Percentiles rank a stretch among this genome's conserved stretches.
Evolutionary conservation across 2,113 vertebrate species (phyloP).

Genomic region (Erythrocercus mccallii): DNA sequence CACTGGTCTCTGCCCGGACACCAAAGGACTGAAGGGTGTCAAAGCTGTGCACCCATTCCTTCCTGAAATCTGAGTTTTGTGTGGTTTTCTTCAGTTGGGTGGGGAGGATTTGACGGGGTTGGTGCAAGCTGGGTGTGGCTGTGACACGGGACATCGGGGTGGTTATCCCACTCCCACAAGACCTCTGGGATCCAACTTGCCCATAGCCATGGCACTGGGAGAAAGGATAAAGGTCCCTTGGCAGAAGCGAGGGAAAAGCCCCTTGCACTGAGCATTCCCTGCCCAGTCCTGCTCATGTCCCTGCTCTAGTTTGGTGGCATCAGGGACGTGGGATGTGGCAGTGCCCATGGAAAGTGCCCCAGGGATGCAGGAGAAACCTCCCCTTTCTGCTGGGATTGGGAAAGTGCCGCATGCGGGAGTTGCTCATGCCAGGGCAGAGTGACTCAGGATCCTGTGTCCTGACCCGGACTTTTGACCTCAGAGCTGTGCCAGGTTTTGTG

Average conservation of each 20-base stretch:
- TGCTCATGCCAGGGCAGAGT: not conserved
- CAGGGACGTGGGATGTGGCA: rapidly evolving
- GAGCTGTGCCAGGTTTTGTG: not conserved
- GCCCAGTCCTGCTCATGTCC: rapidly evolving
- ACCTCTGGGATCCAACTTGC: not conserved
- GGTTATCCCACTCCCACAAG: rapidly evolving
- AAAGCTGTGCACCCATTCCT: rapidly evolving
- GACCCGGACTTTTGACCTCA: not conserved
- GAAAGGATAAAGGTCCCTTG: not conserved
- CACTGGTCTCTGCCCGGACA: not conserved
- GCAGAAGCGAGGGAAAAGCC: not conserved
- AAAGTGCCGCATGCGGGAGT: not conserved
- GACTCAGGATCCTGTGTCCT: slow-evolving; percentile 33
- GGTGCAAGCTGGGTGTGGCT: rapidly evolving
- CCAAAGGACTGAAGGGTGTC: rapidly evolving
- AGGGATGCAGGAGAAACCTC: not conserved
- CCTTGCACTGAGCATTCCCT: not conserved
- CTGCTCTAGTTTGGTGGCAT: not conserved
- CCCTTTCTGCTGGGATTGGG: not conserved
- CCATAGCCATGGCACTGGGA: not conserved
- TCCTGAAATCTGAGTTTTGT: rapidly evolving
- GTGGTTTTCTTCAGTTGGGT: rapidly evolving
- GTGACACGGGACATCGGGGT: rapidly evolving
- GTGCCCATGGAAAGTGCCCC: not conserved
- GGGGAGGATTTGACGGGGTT: not conserved